Base-by-base conservation (phyloP, 1,140 invertebrate genomes). In the Drosophila navojoa region DNA sequence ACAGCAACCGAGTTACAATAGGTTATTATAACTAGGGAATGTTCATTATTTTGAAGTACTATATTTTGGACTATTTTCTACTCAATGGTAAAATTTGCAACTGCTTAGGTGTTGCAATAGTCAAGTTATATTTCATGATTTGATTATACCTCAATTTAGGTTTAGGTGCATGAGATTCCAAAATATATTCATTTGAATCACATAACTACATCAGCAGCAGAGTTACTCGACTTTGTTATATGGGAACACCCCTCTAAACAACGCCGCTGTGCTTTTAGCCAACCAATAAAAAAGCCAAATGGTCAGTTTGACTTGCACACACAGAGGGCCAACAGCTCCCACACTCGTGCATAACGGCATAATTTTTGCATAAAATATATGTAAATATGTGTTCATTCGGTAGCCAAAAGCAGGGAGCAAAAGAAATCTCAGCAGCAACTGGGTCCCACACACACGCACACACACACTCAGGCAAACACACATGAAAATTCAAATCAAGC, bases 361-460 rank as follows among this genome's bases (percentile, higher is more conserved):
- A 91, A 91, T 91, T 91, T 91, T 91, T 91, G 89, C 89, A 91
- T 91, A 91, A 91, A 91, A 91, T 89, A 91, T 91, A 91, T 91
- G 89, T 87, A 91, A 91, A 91, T 91, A 89, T 80, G 79, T 82
- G 79, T 80, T 78, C 79, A 79, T 76, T 69, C 49, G 62, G 60
- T 27, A 53, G 61, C 53, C 38, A 47, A 22, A 55, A 50, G 69
- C 49, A 63, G 50, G 9, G 57, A 29, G 22, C 57, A 66, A 89
- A 90, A 85, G 79, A 84, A 89, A 89, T 89, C 84, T 80, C 84
- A 90, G 84, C 84, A 90, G 84, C 84, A 90, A 89, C 84, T 89
- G 84, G 73, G 84, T 79, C 76, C 82, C 57, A 45, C 50, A 9
- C 15, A 10, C n/a, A 15, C 42, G 44, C 25, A 49, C 54, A 66